Conservation (phyloP, 2,797 vertebrate species). For the Melanotaenia pygmaea region DNA sequence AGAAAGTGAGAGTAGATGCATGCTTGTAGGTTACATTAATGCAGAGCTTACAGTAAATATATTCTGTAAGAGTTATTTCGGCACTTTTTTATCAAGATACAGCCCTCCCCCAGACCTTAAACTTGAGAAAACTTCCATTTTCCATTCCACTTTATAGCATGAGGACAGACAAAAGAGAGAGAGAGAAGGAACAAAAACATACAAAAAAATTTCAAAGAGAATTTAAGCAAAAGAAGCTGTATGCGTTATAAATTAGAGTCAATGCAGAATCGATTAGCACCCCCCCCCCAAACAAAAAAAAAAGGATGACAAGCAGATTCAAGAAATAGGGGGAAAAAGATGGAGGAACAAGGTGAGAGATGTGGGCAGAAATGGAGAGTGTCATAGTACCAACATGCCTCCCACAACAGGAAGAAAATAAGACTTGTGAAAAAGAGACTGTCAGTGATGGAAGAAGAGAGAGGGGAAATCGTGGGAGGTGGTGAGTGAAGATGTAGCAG, state of each 20-base stretch:
- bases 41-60: background rate
- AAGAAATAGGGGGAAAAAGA: background rate
- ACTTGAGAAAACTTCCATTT: slow-evolving; percentile 45
- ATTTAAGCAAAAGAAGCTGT: slow-evolving; percentile 13
- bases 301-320: background rate
- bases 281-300: background rate
- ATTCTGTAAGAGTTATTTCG: slow-evolving; percentile 24
- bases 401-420: slow-evolving; percentile 64
- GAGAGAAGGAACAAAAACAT: slow-evolving; percentile 3
- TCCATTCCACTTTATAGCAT: slow-evolving; percentile 55
- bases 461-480: slow-evolving; percentile 54
- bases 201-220: slow-evolving; percentile 11
- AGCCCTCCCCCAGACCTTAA: slow-evolving; percentile 61
- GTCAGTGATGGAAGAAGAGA: slow-evolving; percentile 48
- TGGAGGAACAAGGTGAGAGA: slow-evolving; percentile 45
- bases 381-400: slow-evolving; percentile 58
- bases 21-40: background rate
- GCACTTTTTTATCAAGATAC: slow-evolving; percentile 59
- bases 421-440: slow-evolving; percentile 58
- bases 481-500: slow-evolving; percentile 51
- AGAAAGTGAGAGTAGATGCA: background rate
- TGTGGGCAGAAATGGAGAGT: slow-evolving; percentile 57
- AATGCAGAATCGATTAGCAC: background rate
- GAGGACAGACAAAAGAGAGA: slow-evolving; percentile 16
- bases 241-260: background rate